Evolutionary conservation across 2,113 vertebrate genomes (phyloP), one percentile per base, ranked within the genome.

Genomic region (Syrmaticus mikado): DNA sequence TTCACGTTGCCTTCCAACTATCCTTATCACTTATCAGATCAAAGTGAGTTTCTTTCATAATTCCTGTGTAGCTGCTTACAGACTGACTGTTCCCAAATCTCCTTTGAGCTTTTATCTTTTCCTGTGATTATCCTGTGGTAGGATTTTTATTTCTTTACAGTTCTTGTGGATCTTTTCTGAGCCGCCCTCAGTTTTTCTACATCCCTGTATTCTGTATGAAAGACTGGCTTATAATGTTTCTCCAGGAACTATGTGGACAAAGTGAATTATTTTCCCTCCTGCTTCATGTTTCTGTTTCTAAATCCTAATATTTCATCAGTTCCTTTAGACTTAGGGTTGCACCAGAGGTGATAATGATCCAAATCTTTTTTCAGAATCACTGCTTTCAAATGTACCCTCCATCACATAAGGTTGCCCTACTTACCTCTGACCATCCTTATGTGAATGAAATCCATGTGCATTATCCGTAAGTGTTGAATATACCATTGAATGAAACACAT

Each of bases 31-130:
- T 85, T 87, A 52, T 0, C 62, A 94, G 30, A 75, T 90, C 48
- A 64, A 60, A 87, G 77, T 38, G 71, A 46, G 67, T 87, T 92
- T 86, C 75, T 94, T 64, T 38, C 50, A 21, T 61, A n/a, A 71
- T 85, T 93, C 94, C 71, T 90, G 20, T 83, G 58, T 87, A 85
- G 85, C 36, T 94, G 76, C 34, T 79, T 90, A 60, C 10, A 80
- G 82, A 64, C 38, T 76, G 48, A 55, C 53, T 87, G 72, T 87
- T 95, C 36, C 76, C 40, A 74, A 64, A 45, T 80, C 36, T 93
- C 72, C 76, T 2, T 27, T 22, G 71, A 80, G 62, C 16, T 87
- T 92, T 94, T 94, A 48, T 85, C 50, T 77, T 89, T 73, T 62
- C 25, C 40, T 82, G 6, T 82, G n/a, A n/a, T n/a, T n/a, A n/a